Percentiles rank a stretch among this genome's conserved stretches.
These are phyloP conservation scores for Gambusia yucatana DNA, from an alignment of 2,797 vertebrate genomes.

Conservation along the genomic window DNA sequence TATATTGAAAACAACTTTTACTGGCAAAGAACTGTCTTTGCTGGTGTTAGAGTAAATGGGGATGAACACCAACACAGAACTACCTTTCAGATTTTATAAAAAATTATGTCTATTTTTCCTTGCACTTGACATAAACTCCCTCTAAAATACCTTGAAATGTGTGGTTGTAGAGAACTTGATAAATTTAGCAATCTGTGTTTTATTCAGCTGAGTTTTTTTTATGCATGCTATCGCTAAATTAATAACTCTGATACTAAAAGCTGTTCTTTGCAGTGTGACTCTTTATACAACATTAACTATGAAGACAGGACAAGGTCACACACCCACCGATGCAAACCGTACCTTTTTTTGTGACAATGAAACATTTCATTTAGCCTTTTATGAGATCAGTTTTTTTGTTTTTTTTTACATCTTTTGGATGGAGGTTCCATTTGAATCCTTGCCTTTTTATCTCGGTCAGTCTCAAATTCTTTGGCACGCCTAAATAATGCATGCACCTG, in stretches of 20 bases:
- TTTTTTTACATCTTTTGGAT: constrained; percentile 70
- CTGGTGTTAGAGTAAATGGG: background rate
- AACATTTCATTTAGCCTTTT: constrained; percentile 50
- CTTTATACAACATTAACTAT: constrained; percentile 17
- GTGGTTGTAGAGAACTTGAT: background rate
- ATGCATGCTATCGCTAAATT: constrained; percentile 63
- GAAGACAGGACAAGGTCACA: constrained; percentile 22
- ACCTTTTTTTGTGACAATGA: constrained; percentile 9
- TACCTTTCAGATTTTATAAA: background rate
- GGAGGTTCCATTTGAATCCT: constrained; percentile 54
- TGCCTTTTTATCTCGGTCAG: constrained; percentile 59
- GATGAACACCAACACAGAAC: background rate
- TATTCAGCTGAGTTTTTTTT: constrained; percentile 51
- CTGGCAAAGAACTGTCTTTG: background rate
- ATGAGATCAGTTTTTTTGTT: constrained; percentile 75
- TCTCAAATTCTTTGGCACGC: constrained; percentile 87
- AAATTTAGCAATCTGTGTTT: background rate
- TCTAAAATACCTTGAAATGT: background rate
- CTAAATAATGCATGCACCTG: constrained; percentile 91
- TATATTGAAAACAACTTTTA: background rate
- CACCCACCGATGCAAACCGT: constrained; percentile 20
- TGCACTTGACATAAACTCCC: background rate
- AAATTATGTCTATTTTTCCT: background rate
- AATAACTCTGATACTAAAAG: constrained; percentile 62
- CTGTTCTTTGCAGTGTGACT: constrained; percentile 25